Percentiles rank a stretch among this genome's conserved stretches.
Conservation (phyloP, 2,113 vertebrate genomes). For the Lota lota region DNA sequence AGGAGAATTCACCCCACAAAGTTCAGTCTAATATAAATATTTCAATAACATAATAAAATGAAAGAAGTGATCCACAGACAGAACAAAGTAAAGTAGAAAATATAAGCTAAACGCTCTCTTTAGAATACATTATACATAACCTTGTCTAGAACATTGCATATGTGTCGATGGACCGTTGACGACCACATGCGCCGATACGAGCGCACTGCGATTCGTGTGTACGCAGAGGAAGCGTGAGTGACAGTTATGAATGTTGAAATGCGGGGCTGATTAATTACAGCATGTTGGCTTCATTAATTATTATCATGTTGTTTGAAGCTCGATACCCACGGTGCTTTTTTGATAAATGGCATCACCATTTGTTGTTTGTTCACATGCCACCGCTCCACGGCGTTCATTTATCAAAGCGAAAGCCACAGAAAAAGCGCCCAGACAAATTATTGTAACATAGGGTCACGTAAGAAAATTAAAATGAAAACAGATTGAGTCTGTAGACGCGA, state of each 20-base stretch:
- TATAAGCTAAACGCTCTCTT: too few relatives aligned
- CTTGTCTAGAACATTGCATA: too few relatives aligned
- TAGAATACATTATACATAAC: too few relatives aligned
- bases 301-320: conserved; percentile 54
- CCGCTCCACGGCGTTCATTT: conserved; percentile 48
- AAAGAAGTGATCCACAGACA: too few relatives aligned
- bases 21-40: too few relatives aligned
- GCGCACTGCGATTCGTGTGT: too few relatives aligned
- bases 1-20: too few relatives aligned
- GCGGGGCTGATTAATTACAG: conserved; percentile 45
- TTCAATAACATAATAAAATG: too few relatives aligned
- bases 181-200: too few relatives aligned
- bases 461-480: conserved; percentile 40
- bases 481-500: background rate
- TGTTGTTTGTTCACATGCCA: conserved; percentile 63
- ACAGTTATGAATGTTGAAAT: background rate
- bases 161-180: too few relatives aligned
- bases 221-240: background rate
- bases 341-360: conserved; percentile 61
- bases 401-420: conserved; percentile 43
- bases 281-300: conserved; percentile 53
- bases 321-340: conserved; percentile 41
- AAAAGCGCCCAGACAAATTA: conserved; percentile 60
- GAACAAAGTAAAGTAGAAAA: too few relatives aligned
- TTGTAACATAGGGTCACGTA: conserved; percentile 40